phyloP scores from a whole-genome alignment of 2,888 invertebrate species.

The Mellilla xanthometata region DNA sequence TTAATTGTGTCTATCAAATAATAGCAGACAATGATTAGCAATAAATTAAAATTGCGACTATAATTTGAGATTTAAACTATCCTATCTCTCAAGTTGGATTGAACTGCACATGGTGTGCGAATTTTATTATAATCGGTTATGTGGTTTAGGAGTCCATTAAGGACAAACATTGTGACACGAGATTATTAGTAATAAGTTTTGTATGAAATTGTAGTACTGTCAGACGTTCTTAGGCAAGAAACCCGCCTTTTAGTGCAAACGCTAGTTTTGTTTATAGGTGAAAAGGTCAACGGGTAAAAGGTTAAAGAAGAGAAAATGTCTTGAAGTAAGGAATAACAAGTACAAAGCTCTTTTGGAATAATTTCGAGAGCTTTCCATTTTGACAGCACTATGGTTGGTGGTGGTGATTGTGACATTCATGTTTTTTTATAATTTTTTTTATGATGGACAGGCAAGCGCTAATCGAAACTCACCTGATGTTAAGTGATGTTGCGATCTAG shows the following conservation, averaged over 20 bases:
- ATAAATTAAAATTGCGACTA: too few species aligned
- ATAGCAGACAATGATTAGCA: too few species aligned
- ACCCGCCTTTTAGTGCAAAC: constrained; percentile 10
- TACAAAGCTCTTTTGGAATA: not conserved
- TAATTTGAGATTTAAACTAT: too few species aligned
- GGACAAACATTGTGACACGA: not conserved
- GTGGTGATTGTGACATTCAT: too few species aligned
- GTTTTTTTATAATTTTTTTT: too few species aligned
- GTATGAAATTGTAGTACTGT: not conserved
- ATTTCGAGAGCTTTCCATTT: not conserved
- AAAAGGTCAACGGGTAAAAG: not conserved
- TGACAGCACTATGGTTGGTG: constrained; percentile 24
- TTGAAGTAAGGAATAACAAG: not conserved
- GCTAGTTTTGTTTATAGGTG: constrained; percentile 7
- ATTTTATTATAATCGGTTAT: too few species aligned
- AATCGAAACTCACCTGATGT: too few species aligned
- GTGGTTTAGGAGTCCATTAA: not conserved
- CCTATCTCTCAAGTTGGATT: too few species aligned
- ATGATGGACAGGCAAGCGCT: too few species aligned
- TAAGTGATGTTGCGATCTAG: too few species aligned
- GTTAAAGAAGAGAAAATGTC: not conserved
- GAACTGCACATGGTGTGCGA: too few species aligned
- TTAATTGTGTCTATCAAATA: too few species aligned
- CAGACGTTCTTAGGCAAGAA: constrained; percentile 8
- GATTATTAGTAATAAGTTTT: not conserved